Conservation (phyloP, 2,113 vertebrate genomes). For the Silurus meridionalis region DNA sequence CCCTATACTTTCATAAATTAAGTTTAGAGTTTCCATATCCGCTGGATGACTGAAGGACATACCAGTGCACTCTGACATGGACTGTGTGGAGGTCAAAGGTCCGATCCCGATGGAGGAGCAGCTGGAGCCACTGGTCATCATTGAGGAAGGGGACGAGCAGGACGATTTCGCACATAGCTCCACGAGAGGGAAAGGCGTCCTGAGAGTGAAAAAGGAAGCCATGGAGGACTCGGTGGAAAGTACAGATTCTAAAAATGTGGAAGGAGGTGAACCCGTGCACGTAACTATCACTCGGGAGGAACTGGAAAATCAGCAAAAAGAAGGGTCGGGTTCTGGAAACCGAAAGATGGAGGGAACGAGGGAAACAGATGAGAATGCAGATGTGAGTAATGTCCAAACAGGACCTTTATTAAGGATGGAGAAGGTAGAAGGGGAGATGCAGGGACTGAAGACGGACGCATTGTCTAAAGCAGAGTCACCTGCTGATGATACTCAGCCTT, state of each 20-base stretch:
- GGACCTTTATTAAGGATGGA: background rate
- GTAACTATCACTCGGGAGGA: background rate
- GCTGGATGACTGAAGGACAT: conserved; percentile 42
- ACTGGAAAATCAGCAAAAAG: background rate
- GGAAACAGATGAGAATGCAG: background rate
- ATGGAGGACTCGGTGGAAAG: conserved; percentile 14
- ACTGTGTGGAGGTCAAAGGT: conserved; percentile 49
- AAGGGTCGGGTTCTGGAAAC: background rate
- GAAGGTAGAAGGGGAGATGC: background rate
- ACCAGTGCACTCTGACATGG: conserved; percentile 47
- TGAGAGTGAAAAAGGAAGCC: conserved; percentile 39
- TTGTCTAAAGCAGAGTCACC: conserved; percentile 19
- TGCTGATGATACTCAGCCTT: conserved; percentile 48
- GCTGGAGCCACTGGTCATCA: conserved; percentile 64
- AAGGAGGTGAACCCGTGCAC: background rate
- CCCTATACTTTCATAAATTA: conserved; percentile 8
- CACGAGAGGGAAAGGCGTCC: background rate
- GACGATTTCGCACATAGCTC: conserved; percentile 36
- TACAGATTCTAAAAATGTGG: background rate
- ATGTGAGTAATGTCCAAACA: background rate
- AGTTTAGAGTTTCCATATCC: conserved; percentile 45
- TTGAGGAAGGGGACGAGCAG: conserved; percentile 63
- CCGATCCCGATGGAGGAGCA: conserved; percentile 58
- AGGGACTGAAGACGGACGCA: conserved; percentile 1
- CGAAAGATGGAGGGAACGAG: background rate